Base-by-base conservation (phyloP, 2,888 invertebrate genomes). In the Cheilosia urbana region DNA sequence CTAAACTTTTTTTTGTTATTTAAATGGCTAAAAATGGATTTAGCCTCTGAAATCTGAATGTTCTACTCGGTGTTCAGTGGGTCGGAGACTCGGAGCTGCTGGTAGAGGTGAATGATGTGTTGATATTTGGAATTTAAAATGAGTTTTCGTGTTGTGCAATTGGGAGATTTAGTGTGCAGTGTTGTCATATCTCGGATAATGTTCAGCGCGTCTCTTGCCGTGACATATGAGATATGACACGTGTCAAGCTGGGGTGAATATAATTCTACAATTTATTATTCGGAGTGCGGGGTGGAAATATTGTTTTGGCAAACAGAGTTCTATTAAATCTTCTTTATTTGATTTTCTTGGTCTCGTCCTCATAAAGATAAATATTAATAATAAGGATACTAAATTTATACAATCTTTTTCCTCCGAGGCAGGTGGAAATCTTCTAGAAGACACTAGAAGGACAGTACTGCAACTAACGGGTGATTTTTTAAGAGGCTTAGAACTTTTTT, bases 91-190 rank as follows among this genome's bases (percentile, higher is more conserved):
- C 2, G 34, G 7, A 13, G 37, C 15, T 34, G 19, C 34, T 40
- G 27, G 11, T 21, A 58, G 45, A 21, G 24, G 34, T 11, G 45
- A 37, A 47, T 71, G 65, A 79, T 76, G 63, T 76, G 76, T 65
- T 76, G 37, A 71, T 27, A 51, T 69, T 49, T 24, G 58, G 58
- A 57, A 76, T 81, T 69, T 76, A 21, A 81, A 81, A 81, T 81
- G 71, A 63, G 57, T 42, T 47, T 63, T 62, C 40, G 63, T 68
- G 60, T 9, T 37, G 2, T 42, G 21, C 4, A 51, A 24, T 6
- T 51, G 13, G 24, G 21, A 11, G 51, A 24, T 24, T 51, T 13
- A 5, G 51, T 42, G 57, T 24, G 53, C 27, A 30, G 13, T 1
- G 21, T 15, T 58, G 69, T 60, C 69, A 34, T 17, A 63, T 21